Base-by-base conservation (phyloP, 2,113 vertebrate genomes). In the Pongo pygmaeus region DNA sequence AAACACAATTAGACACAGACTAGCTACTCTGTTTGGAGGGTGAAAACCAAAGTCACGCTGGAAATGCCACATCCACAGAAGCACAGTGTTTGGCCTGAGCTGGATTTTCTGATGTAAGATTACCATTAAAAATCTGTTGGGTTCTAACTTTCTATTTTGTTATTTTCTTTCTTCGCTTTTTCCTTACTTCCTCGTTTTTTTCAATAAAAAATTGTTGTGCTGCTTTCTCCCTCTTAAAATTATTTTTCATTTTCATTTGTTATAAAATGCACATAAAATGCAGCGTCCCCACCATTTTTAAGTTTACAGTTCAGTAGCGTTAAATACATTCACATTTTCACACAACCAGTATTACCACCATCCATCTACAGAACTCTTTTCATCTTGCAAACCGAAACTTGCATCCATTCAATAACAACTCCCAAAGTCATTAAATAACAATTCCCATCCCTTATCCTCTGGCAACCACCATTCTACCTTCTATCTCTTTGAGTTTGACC, bases 1-100 rank as follows among this genome's bases (percentile, higher is more conserved):
- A 97, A 98, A 97, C 94, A 98, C 96, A 97, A 97, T 98, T 97
- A 97, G 94, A 98, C 83, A 97, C 98, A 97, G 90, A 92, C 91
- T 87, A 48, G 96, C 87, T 91, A 55, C 75, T 97, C 88, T 97
- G 93, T 86, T 95, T 95, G 61, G 25, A 97, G 90, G 78, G 83
- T 64, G 70, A 79, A 98, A 91, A 75, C 84, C 94, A 92, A 96
- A 98, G 91, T 95, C 95, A 83, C 20, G 25, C 74, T 94, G 93
- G 89, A 97, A 97, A 95, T 59, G 55, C 78, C 78, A 83, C 32
- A 2, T 92, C 57, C 77, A 30, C n/a, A 64, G 87, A 38, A 72
- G 78, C 77, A 32, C 6, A 59, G n/a, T 30, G 6, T 57, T 32
- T 17, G 32, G 48, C 30, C 27, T 40, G 1, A 2, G 50, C 52